Evolutionary conservation across 1,140 invertebrate species (phyloP).

Genomic region (Aphelinus atriplicis): DNA sequence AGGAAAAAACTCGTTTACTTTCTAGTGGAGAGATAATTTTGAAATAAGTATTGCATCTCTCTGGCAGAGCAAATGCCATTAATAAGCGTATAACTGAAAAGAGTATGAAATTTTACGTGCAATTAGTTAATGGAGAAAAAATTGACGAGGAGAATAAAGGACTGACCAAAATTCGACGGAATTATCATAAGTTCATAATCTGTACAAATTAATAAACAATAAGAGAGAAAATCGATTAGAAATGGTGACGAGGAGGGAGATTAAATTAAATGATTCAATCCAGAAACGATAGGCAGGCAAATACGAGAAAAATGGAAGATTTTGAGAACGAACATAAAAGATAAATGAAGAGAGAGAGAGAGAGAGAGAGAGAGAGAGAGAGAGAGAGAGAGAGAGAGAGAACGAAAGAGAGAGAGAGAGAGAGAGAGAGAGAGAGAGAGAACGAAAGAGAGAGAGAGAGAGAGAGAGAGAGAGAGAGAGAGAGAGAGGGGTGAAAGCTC

Average conservation of each 20-base stretch:
- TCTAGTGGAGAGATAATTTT: too few species aligned
- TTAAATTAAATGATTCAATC: constrained; percentile 51
- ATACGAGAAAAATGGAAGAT: constrained; percentile 36
- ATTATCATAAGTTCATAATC: not conserved
- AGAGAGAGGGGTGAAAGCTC: constrained; percentile 10
- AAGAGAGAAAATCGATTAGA: not conserved
- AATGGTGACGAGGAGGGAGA: not conserved
- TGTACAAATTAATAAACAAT: constrained; percentile 6
- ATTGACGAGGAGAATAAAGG: not conserved
- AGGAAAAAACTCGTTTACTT: too few species aligned
- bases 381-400: constrained; percentile 6
- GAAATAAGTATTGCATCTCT: too few species aligned
- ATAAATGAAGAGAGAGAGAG: constrained; percentile 27
- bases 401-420: not conserved
- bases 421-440: constrained; percentile 1
- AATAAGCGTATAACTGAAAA: too few species aligned
- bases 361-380: constrained; percentile 6
- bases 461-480: not conserved
- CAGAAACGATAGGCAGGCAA: constrained; percentile 59
- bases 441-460: not conserved
- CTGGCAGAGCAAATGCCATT: too few species aligned
- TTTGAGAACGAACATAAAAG: constrained; percentile 2
- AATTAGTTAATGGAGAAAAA: too few species aligned
- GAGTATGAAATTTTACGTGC: too few species aligned
- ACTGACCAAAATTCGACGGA: constrained; percentile 6